Conservation (phyloP, 2,113 vertebrate genomes). For the Tauraco erythrolophus region DNA sequence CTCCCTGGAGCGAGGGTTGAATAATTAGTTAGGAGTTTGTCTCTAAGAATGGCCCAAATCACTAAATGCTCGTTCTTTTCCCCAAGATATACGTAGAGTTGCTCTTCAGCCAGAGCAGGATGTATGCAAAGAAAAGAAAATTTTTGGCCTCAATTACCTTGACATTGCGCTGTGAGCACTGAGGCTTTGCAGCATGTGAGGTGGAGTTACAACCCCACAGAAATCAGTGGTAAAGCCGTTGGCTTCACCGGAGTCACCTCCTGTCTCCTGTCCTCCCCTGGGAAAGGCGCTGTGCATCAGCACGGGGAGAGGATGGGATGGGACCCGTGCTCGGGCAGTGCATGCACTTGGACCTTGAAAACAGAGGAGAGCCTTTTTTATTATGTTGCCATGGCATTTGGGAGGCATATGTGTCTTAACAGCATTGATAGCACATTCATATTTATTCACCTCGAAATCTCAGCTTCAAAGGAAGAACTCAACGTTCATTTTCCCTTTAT, state of each 20-base stretch:
- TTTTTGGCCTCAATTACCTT: background rate
- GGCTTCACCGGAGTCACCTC: background rate
- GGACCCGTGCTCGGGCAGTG: background rate
- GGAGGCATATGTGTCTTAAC: background rate
- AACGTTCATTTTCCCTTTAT: background rate
- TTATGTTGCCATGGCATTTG: background rate
- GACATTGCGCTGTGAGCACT: accelerated
- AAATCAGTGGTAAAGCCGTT: background rate
- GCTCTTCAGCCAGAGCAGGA: background rate
- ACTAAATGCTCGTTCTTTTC: background rate
- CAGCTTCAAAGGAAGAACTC: background rate
- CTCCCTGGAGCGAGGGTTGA: background rate
- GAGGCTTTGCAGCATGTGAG: background rate
- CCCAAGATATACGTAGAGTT: accelerated
- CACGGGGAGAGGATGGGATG: accelerated
- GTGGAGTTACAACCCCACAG: background rate
- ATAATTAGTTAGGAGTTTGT: background rate
- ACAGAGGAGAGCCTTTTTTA: background rate
- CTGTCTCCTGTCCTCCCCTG: background rate
- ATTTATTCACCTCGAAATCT: background rate
- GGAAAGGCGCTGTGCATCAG: accelerated
- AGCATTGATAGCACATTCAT: background rate
- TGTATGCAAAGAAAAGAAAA: accelerated
- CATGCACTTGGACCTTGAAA: background rate
- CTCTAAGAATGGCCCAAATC: background rate